A percentile compares a stretch with the other conserved stretches of the same genome.
phyloP scores from a whole-genome alignment of 1,140 invertebrate species.

The Apis cerana region DNA sequence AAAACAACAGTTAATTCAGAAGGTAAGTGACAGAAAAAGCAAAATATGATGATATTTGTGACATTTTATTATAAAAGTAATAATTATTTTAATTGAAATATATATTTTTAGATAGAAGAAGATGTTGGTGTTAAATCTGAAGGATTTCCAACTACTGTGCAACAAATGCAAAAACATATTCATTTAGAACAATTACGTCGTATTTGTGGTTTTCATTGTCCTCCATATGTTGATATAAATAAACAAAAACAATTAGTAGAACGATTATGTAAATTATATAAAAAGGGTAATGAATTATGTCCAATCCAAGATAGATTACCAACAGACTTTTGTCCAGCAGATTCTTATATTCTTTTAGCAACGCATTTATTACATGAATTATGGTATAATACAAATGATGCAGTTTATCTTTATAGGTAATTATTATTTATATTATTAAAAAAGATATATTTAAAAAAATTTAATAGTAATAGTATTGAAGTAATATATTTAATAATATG shows the following conservation, averaged over 20 bases:
- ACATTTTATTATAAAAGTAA: background rate
- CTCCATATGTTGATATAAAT: constrained; percentile 68
- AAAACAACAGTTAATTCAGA: constrained; percentile 75
- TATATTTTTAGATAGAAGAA: constrained; percentile 70
- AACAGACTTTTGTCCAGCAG: constrained; percentile 85
- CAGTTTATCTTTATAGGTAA: constrained; percentile 82
- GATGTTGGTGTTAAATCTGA: constrained; percentile 72
- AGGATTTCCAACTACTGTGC: constrained; percentile 71
- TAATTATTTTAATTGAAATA: background rate
- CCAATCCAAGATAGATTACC: constrained; percentile 80
- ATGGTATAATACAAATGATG: constrained; percentile 83
- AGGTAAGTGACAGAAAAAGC: constrained; percentile 59
- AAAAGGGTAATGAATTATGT: constrained; percentile 75
- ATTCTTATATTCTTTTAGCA: constrained; percentile 90
- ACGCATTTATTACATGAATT: constrained; percentile 89
- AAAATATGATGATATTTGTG: background rate
- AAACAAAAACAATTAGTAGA: constrained; percentile 72
- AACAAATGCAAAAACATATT: constrained; percentile 88
- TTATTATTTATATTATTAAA: background rate
- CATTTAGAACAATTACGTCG: constrained; percentile 86
- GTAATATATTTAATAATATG: background rate
- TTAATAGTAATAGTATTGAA: constrained; percentile 1
- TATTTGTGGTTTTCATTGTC: constrained; percentile 84
- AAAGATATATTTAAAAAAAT: background rate
- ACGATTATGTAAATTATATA: constrained; percentile 74